Evolutionary conservation across 2,888 invertebrate genomes (phyloP).

Genomic region (Mayetiola destructor): DNA sequence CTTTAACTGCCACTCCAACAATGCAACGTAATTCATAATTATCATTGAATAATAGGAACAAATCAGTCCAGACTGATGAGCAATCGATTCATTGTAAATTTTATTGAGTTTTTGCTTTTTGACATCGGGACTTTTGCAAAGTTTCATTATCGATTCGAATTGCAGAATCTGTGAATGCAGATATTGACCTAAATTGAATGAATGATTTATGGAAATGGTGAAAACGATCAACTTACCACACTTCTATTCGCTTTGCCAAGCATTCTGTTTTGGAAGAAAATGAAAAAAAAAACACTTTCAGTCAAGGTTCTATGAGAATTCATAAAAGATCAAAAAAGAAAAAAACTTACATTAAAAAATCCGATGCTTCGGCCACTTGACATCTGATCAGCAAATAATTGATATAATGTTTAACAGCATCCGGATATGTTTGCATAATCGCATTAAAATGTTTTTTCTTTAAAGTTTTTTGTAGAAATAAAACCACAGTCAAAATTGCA

Average conservation of each 20-base stretch:
- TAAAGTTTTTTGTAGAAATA: conserved; percentile 60
- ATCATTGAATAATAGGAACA: conserved; percentile 35
- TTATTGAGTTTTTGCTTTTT: conserved; percentile 37
- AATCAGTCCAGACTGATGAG: conserved; percentile 32
- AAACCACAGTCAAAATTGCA: conserved; percentile 54
- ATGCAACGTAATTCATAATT: conserved; percentile 38
- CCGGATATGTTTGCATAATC: conserved; percentile 50
- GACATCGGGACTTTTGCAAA: conserved; percentile 25
- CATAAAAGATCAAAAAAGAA: conserved; percentile 10
- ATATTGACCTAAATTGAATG: conserved; percentile 14
- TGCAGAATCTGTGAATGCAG: conserved; percentile 32
- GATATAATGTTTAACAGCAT: conserved; percentile 59
- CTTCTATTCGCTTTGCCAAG: conserved; percentile 51
- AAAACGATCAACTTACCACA: conserved; percentile 39
- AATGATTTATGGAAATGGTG: conserved; percentile 2
- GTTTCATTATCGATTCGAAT: conserved; percentile 29
- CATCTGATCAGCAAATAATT: conserved; percentile 55
- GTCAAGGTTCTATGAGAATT: background rate
- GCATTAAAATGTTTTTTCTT: conserved; percentile 55
- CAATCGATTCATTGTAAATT: conserved; percentile 38
- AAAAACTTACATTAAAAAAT: conserved; percentile 53
- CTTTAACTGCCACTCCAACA: conserved; percentile 27
- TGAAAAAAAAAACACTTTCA: background rate
- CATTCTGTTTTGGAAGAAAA: conserved; percentile 38
- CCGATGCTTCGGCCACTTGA: conserved; percentile 51